These are phyloP conservation scores for Furcula furcula DNA, from an alignment of 2,888 invertebrate species.

Conservation along the genomic window DNA sequence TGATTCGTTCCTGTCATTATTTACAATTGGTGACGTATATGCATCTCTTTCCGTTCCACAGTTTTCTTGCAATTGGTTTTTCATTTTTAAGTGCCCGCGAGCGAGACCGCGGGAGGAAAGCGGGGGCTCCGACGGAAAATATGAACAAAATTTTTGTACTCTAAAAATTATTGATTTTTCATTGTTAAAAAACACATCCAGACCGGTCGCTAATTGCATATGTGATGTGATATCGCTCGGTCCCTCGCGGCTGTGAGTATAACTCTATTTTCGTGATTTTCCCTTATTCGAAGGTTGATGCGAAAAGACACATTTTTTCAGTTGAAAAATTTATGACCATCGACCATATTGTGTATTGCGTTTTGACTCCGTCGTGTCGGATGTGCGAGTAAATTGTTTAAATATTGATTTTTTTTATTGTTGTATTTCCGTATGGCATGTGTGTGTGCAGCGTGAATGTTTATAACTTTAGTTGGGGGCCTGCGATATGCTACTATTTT, in stretches of 20 bases:
- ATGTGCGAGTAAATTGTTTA: conserved; percentile 43
- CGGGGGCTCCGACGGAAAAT: conserved; percentile 67
- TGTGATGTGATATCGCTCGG: conserved; percentile 53
- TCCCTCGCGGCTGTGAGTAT: conserved; percentile 54
- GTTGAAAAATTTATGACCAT: conserved; percentile 39
- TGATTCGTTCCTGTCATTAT: conserved; percentile 73
- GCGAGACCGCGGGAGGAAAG: conserved; percentile 61
- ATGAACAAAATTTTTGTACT: conserved; percentile 73
- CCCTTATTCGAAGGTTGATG: conserved; percentile 52
- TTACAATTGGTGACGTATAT: conserved; percentile 70
- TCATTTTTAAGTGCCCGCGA: conserved; percentile 71
- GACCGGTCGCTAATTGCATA: conserved; percentile 60
- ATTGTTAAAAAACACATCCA: conserved; percentile 67
- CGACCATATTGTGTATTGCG: conserved; percentile 55
- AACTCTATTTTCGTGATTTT: conserved; percentile 59
- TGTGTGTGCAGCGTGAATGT: conserved; percentile 54
- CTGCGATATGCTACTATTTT: conserved; percentile 71
- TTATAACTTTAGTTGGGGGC: conserved; percentile 77
- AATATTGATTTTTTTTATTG: conserved; percentile 69
- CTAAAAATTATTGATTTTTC: conserved; percentile 81
- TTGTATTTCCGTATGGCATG: conserved; percentile 54
- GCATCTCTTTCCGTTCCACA: conserved; percentile 64
- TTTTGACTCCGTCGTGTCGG: conserved; percentile 11
- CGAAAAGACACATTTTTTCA: conserved; percentile 74
- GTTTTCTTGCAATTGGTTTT: conserved; percentile 75